phyloP scores from a whole-genome alignment of 2,797 vertebrate species.

The Rhinophrynus dorsalis region DNA sequence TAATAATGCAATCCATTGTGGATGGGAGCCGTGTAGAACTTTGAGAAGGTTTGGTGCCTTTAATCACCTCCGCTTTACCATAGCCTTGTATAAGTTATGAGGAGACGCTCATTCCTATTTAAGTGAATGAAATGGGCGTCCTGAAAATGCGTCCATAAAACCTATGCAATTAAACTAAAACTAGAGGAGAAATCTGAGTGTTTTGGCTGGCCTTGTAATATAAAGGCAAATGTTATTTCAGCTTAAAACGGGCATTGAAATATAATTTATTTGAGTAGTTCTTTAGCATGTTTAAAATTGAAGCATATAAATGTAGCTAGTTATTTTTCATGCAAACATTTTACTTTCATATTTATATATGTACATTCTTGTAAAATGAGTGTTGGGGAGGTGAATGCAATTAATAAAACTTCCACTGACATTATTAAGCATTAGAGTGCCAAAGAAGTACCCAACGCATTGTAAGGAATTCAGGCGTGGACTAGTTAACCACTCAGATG shows the following conservation, averaged over 20 bases:
- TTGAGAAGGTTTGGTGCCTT: too few relatives aligned
- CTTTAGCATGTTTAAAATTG: too few relatives aligned
- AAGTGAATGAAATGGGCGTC: neutral
- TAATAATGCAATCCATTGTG: too few relatives aligned
- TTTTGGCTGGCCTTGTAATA: conserved; percentile 28
- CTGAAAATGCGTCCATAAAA: conserved; percentile 34
- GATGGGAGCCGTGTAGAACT: too few relatives aligned
- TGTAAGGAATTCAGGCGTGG: too few relatives aligned
- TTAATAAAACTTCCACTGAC: too few relatives aligned
- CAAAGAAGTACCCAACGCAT: too few relatives aligned
- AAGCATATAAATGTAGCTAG: neutral
- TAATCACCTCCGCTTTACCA: conserved; percentile 12
- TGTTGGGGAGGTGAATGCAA: neutral
- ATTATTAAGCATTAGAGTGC: too few relatives aligned
- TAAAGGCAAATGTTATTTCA: conserved; percentile 36
- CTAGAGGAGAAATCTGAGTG: conserved; percentile 1
- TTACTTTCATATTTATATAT: conserved; percentile 5
- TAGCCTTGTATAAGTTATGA: conserved; percentile 9
- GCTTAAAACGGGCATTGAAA: neutral
- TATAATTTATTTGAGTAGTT: too few relatives aligned
- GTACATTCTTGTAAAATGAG: neutral
- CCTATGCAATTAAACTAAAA: conserved; percentile 17
- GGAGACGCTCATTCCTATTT: conserved; percentile 33
- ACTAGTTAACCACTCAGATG: too few relatives aligned
- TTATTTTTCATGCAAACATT: neutral